Base-by-base conservation (phyloP, 2,797 vertebrate species). In the Hemibagrus guttatus region DNA sequence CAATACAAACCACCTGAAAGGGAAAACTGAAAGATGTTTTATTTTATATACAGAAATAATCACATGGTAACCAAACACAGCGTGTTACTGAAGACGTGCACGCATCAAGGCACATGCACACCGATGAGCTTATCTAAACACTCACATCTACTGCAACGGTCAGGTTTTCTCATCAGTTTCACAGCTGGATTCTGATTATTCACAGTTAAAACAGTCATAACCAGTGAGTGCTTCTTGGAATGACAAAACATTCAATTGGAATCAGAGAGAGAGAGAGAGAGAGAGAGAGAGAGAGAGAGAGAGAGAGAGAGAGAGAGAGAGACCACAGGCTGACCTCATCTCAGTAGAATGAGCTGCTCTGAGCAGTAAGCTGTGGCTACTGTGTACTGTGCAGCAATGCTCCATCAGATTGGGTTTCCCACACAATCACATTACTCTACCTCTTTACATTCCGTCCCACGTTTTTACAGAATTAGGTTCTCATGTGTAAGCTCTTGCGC, bases 361-460 rank as follows among this genome's bases (percentile, higher is more conserved):
- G 83, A 80, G 61, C 71, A 64, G 54, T 79, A 86, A 85, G 39
- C 69, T 31, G 31, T 72, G 69, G 79, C 71, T 76, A 52, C 71
- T 28, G 52, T 52, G 49, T 49, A 35, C 52, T 66, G 35, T 16
- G 52, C 80, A 82, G 83, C 79, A 85, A 87, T 46, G 64, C 85
- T 87, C 83, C 71, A 86, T 84, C 87, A 88, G 86, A 89, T 81
- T 85, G 87, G 16, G 79, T 86, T 88, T 82, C 86, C 59, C 71
- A 74, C 84, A 69, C 66, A 87, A 31, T n/a, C n/a, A 85, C 23
- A 83, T 71, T 84, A 87, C 81, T 88, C 88, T 35, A n/a, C 26
- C 13, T 81, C 69, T 81, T 88, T 85, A 81, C 81, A 79, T 87
- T 86, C 69, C 75, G 26, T 86, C 90, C 87, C 83, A 86, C 79